Evolutionary conservation across 2,797 vertebrate genomes (phyloP), one percentile per base, ranked within the genome.

Genomic region (Macrochelys suwanniensis): DNA sequence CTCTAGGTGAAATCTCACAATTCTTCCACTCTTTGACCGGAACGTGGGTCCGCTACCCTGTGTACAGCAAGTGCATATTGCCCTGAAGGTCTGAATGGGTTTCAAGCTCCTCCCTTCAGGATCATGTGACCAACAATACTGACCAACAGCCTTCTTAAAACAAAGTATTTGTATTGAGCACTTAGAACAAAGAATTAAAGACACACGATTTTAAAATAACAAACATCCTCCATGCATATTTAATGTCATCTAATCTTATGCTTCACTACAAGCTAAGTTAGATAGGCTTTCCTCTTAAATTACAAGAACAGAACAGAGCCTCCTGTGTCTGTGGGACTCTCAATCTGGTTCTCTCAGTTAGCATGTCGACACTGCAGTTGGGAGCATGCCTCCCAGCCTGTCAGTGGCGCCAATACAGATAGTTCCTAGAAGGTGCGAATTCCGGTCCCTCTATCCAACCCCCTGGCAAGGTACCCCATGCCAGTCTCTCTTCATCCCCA

Each of bases 191-290:
- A 71, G 19, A 21, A n/a, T 42, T 71, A 45, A 11, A 68, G 21
- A 84, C 65, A 56, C 47, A 88, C 56, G 11, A 79, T 90, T 86
- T 42, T 96, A 45, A 90, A 91, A 0, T 16, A 77, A 47, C 25
- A 7, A 77, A 77, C 1, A 37, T 37, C 65, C 21, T 19, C 21
- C 65, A 31, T 42, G n/a, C 26, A 1, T 88, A 26, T 88, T 96
- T 87, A 1, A 21, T 79, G 33, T 81, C 25, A 47, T 84, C 49
- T 59, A 78, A 56, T 57, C 26, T 25, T 77, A 11, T 23, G 23
- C 90, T 85, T 59, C 17, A n/a, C 59, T 49, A 53, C 78, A 89
- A 82, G 74, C 85, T 82, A 95, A 85, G 82, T 84, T 50, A 91
- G 81, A 49, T 21, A 84, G 26, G 71, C 33, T 82, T 92, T 90